Base-by-base conservation (phyloP, 2,797 vertebrate species). In the Phalloptychus januarius region DNA sequence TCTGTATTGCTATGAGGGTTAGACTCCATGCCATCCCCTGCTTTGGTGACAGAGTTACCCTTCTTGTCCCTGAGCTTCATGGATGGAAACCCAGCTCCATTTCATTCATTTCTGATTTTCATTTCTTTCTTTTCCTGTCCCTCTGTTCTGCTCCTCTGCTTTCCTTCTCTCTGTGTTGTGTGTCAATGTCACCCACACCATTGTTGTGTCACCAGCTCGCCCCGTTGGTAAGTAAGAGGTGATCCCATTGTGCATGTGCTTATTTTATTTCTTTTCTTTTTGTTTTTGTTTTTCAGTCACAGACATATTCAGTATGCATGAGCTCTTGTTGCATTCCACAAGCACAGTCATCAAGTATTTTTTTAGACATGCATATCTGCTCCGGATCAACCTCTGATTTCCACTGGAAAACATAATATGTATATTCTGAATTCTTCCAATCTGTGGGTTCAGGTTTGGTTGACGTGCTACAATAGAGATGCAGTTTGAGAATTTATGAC, bases 161-260 rank as follows among this genome's bases (percentile, higher is more conserved):
- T 33, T 91, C 85, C 79, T 88, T 87, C 81, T 91, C 91, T 93
- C 74, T 93, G 75, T 92, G 83, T 91, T 88, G 89, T 90, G 89
- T 89, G 87, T 92, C 87, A 95, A 96, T 95, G 96, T 96, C 95
- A 97, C 95, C 96, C 96, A 96, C 96, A 96, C 96, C 97, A 97
- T 97, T 98, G 95, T 98, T 96, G 96, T 97, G 95, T 98, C 96
- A 97, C 95, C 97, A 99, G 98, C 96, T 96, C 96, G 95, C 94
- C 98, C 98, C 74, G 97, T 98, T 87, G 98, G 98, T 99, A 98
- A 99, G 98, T 99, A 98, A 77, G 93, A 93, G 93, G 92, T 94
- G 89, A 91, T 83, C 81, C 91, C 94, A 94, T 94, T 88, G 36
- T 91, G 93, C 93, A 95, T 93, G 93, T 44, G 12, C 40, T 70